Evolutionary conservation across 2,113 vertebrate genomes (phyloP).

Genomic region (Lota lota): DNA sequence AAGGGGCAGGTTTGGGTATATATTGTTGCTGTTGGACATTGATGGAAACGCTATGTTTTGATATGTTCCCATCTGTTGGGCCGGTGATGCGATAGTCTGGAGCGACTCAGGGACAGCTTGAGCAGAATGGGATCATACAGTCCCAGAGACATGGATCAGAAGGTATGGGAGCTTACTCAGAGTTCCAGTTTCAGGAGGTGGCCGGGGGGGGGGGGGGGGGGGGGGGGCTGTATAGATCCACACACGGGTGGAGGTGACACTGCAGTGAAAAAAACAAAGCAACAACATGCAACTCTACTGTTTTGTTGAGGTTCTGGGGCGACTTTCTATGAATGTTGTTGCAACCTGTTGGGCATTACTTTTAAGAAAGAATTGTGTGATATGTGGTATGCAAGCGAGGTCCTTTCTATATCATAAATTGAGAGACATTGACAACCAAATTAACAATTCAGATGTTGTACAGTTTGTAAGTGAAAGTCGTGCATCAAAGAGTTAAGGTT

Average conservation of each 20-base stretch:
- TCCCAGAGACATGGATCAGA: conserved; percentile 31
- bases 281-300: neutral
- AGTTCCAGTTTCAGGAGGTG: conserved; percentile 62
- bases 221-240: conserved; percentile 58
- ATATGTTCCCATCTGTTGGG: conserved; percentile 45
- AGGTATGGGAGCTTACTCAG: conserved; percentile 17
- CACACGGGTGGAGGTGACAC: conserved; percentile 19
- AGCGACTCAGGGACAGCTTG: conserved; percentile 3
- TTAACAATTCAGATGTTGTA: no score
- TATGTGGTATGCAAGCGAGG: no score
- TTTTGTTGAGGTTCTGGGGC: no score
- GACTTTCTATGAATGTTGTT: no score
- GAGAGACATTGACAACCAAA: no score
- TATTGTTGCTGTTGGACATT: conserved; percentile 12
- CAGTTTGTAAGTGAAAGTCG: no score
- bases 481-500: no score
- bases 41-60: conserved; percentile 20
- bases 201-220: no score
- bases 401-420: no score
- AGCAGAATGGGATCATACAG: conserved; percentile 25
- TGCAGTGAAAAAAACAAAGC: neutral
- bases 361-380: no score
- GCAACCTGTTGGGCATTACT: no score
- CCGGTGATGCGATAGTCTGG: conserved; percentile 14
- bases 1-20: conserved; percentile 2